These are phyloP conservation scores for Chloropsis cyanopogon DNA, from an alignment of 2,113 vertebrate species.

Conservation along the genomic window DNA sequence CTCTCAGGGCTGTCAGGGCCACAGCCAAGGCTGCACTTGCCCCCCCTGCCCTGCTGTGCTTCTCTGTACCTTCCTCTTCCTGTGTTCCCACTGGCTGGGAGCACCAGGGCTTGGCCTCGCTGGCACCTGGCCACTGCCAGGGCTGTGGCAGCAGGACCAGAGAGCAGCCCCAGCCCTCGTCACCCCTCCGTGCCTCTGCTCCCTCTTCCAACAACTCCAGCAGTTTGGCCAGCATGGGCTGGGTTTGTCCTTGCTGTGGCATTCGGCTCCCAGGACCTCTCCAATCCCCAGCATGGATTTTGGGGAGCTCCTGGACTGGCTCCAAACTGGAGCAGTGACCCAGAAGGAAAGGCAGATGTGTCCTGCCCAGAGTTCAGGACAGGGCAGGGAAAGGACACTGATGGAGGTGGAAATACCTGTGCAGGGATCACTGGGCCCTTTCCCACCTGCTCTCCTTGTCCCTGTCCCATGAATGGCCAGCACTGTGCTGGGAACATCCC, in stretches of 20 bases:
- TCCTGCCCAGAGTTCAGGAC: neutral
- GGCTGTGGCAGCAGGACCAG: neutral
- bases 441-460: neutral
- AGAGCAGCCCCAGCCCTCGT: rapidly evolving
- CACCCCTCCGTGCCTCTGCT: rapidly evolving
- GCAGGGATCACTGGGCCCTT: neutral
- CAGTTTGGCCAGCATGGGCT: neutral
- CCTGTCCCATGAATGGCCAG: neutral
- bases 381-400: rapidly evolving
- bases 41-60: neutral
- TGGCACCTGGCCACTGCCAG: rapidly evolving
- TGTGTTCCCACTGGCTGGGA: neutral
- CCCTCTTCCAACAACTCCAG: neutral
- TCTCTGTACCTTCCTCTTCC: neutral
- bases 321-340: neutral
- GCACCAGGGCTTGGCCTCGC: neutral
- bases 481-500: neutral
- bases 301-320: neutral
- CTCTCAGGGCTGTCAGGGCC: neutral
- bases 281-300: too few species aligned
- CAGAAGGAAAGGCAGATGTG: neutral
- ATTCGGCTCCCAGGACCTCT: neutral
- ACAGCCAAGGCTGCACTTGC: neutral
- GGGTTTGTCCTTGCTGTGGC: neutral
- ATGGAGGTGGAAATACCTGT: neutral